Base-by-base conservation (phyloP, 2,113 vertebrate species). In the Oreotrochilus melanogaster region DNA sequence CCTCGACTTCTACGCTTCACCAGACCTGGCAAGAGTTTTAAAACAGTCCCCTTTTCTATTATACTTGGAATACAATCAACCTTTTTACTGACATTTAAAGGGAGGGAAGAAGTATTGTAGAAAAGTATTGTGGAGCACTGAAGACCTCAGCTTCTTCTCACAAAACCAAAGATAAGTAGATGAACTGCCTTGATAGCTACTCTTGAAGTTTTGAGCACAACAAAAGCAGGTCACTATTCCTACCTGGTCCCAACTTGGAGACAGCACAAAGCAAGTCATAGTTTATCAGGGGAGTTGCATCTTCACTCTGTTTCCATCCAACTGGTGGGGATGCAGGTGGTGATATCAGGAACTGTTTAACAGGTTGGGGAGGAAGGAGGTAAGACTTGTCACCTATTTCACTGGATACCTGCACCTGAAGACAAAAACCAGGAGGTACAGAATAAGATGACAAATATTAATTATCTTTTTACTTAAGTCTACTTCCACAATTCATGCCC, bases 181-280 rank as follows among this genome's bases (percentile, higher is more conserved):
- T 18, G 16, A 93, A 67, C 33, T 53, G 28, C 31, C 64, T 48
- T 1, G 0, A 2, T 4, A 74, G 25, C 7, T 27, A 23, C 35
- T 89, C 74, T 8, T 35, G 65, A 74, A 70, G 45, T 18, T 12
- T 45, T 28, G 39, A 22, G 42, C 7, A 33, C 50, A 58, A 35
- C 18, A 73, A 60, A 73, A 10, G 65, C 51, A 74, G 48, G 45
- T 33, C 7, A 78, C 35, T 24, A 13, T 31, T 82, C 97, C 95
- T 95, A 99, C 99, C 99, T 94, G 99, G 99, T 30, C 99, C 99
- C 57, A 99, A 70, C 92, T 99, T 99, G 97, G 99, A 99, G 78
- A 99, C 99, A 7, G 99, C 99, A 91, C 99, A 99, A 89, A 99
- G 98, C 79, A 99, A 95, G 93, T 99, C 99, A 5, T 99, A 99